Evolutionary conservation across 2,113 vertebrate species (phyloP).

Genomic region (Hemibagrus wyckioides): DNA sequence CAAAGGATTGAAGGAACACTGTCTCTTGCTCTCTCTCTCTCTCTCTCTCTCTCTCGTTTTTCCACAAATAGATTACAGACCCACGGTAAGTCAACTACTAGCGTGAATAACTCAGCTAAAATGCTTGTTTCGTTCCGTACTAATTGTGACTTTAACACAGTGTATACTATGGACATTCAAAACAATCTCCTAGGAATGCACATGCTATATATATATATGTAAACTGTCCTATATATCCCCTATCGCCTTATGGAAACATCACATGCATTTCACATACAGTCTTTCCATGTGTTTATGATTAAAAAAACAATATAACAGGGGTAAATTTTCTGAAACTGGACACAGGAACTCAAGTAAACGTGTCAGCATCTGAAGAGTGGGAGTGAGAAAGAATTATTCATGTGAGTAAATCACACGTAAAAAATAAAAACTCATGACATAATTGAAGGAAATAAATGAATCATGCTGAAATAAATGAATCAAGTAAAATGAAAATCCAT

Average conservation of each 20-base stretch:
- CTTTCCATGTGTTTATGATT: neutral
- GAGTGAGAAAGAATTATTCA: neutral
- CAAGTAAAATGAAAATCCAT: neutral
- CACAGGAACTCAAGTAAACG: neutral
- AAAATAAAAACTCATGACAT: neutral
- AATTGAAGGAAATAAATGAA: neutral
- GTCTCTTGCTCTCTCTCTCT: neutral
- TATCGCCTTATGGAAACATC: neutral
- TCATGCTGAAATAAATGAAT: neutral
- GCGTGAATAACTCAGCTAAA: neutral
- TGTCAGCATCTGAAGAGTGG: neutral
- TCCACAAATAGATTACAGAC: conserved; percentile 42
- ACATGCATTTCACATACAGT: neutral
- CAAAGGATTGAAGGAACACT: conserved; percentile 13
- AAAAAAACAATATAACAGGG: neutral
- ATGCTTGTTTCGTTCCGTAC: neutral
- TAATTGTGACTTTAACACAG: conserved; percentile 18
- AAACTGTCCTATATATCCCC: neutral
- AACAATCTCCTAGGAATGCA: neutral
- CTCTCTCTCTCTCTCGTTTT: neutral
- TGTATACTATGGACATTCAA: neutral
- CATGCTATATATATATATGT: neutral
- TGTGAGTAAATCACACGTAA: neutral
- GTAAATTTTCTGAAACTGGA: neutral
- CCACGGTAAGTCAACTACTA: neutral